Evolutionary conservation across 1,140 invertebrate species (phyloP).

Genomic region (Ericerus pela): DNA sequence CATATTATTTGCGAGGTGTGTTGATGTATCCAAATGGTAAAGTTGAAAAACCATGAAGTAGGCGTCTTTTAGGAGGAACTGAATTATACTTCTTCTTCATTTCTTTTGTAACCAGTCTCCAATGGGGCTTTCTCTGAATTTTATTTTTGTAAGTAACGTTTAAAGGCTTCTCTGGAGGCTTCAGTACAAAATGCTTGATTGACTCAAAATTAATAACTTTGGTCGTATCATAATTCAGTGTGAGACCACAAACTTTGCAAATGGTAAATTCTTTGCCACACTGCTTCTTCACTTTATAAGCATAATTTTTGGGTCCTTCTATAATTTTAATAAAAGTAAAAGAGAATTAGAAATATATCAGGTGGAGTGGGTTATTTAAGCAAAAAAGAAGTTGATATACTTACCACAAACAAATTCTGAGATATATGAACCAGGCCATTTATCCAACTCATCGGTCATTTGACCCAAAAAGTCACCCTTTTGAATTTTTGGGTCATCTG

Average conservation of each 20-base stretch:
- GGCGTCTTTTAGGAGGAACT: neutral
- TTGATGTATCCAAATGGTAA: neutral
- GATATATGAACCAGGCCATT: constrained; percentile 25
- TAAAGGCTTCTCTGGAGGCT: neutral
- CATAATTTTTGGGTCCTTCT: constrained; percentile 28
- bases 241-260: constrained; percentile 24
- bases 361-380: neutral
- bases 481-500: constrained; percentile 17
- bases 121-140: neutral
- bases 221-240: constrained; percentile 18
- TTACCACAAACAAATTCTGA: constrained; percentile 22
- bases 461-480: constrained; percentile 27
- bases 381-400: too few species aligned
- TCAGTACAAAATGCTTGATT: constrained; percentile 13
- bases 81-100: neutral
- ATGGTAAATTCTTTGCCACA: constrained; percentile 2
- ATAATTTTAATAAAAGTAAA: neutral
- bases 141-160: neutral
- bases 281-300: constrained; percentile 15
- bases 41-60: neutral
- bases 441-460: constrained; percentile 25
- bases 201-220: constrained; percentile 22
- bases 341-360: neutral
- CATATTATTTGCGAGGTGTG: too few species aligned
- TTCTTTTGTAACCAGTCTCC: neutral